phyloP scores from a whole-genome alignment of 2,797 vertebrate species.

The Tadarida brasiliensis region DNA sequence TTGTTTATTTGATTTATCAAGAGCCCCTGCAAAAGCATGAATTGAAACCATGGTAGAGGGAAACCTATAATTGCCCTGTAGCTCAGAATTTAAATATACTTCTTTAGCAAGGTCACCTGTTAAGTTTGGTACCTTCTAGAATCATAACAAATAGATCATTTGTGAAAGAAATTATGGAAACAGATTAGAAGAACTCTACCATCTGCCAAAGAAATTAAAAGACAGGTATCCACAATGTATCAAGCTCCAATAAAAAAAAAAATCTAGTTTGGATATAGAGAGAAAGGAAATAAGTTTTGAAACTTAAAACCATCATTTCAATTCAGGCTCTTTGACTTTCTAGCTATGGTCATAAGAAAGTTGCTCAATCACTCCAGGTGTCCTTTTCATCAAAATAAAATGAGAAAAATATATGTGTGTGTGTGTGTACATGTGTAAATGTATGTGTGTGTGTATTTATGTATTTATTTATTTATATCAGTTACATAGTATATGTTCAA shows the following conservation, averaged over 20 bases:
- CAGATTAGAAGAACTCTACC: background rate
- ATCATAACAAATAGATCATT: background rate
- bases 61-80: background rate
- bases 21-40: constrained; percentile 26
- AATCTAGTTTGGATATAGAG: background rate
- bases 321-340: background rate
- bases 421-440: background rate
- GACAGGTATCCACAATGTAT: background rate
- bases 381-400: constrained; percentile 33
- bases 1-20: constrained; percentile 21
- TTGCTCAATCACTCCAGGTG: background rate
- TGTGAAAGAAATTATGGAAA: constrained; percentile 46
- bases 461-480: background rate
- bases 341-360: background rate
- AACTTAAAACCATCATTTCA: background rate
- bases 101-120: background rate
- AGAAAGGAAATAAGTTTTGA: constrained; percentile 32
- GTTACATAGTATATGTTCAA: background rate
- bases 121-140: constrained; percentile 34
- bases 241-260: constrained; percentile 20
- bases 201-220: constrained; percentile 25
- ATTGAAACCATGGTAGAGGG: background rate
- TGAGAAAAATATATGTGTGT: background rate
- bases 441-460: background rate
- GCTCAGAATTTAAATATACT: constrained; percentile 26